Base-by-base conservation (phyloP, 2,113 vertebrate genomes). In the Sminthopsis crassicaudata region DNA sequence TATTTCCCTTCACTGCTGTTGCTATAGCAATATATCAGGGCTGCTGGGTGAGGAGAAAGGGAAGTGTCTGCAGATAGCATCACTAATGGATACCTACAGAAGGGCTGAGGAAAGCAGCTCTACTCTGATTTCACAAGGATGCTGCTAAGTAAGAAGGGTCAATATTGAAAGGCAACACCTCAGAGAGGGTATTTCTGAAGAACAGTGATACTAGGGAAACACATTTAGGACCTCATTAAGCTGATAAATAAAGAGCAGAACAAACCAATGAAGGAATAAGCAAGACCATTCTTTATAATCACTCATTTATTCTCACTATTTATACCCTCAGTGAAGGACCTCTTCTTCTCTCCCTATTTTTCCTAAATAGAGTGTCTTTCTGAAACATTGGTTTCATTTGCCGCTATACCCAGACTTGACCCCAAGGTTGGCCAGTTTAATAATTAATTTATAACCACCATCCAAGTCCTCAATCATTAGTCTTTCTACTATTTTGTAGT, bases 1-100 rank as follows among this genome's bases (percentile, higher is more conserved):
- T 95, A 94, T 94, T 89, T 96, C 90, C 94, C 96, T 96, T 95
- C 94, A 96, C 94, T 96, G 95, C 93, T 22, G 94, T 98, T 97
- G 96, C 97, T 96, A 97, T 97, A 95, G 97, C 60, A 93, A 97
- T 96, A 97, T 53, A 96, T 90, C 94, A 94, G 92, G 51, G 93
- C 96, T 97, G 97, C 95, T 55, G 96, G 96, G 48, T 48, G 50
- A 91, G 89, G 89, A 90, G 26, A 90, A 48, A 22, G 25, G 67
- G 95, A 97, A 97, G 97, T 95, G 94, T 95, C 52, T 93, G 96
- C 94, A 96, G 96, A 95, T 88, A 9, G 90, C 90, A 96, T 93
- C 97, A 90, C 92, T 89, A 92, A 95, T 88, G 90, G 95, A 95
- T 90, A 97, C 90, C 93, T 53, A 90, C 46, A 36, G 84, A 93